Evolutionary conservation across 1,140 invertebrate genomes (phyloP).

Genomic region (Ladona fulva): DNA sequence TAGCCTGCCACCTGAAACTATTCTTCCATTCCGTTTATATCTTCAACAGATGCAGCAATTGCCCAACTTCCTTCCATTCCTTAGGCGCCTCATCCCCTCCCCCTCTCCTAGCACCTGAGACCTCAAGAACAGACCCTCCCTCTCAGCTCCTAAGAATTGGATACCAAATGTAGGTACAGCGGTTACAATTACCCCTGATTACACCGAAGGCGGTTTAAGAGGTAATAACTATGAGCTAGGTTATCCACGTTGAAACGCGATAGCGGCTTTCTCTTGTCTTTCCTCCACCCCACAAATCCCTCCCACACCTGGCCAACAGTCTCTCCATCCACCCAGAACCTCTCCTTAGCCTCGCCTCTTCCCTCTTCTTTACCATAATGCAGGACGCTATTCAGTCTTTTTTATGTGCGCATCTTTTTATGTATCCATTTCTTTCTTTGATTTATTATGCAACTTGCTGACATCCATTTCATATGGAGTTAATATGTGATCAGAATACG

Average conservation of each 20-base stretch:
- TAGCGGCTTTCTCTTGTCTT: constrained; percentile 1
- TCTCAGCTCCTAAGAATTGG: not conserved
- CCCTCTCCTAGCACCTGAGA: too few species aligned
- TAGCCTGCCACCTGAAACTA: too few species aligned
- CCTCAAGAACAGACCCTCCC: not conserved
- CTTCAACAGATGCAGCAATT: too few species aligned
- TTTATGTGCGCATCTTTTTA: not conserved
- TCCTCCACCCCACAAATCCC: not conserved
- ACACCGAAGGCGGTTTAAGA: not conserved
- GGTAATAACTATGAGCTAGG: not conserved
- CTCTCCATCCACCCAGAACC: not conserved
- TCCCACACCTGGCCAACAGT: not conserved
- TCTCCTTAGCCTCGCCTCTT: not conserved
- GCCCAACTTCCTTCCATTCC: too few species aligned
- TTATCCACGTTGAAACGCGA: not conserved
- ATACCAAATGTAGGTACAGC: constrained; percentile 1
- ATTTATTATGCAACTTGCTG: too few species aligned
- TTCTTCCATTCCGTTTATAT: too few species aligned
- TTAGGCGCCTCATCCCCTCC: too few species aligned
- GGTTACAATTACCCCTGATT: constrained; percentile 4
- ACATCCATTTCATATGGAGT: too few species aligned
- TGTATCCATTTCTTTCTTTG: too few species aligned
- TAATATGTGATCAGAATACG: too few species aligned
- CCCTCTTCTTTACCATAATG: too few species aligned
- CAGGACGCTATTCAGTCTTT: too few species aligned